Evolutionary conservation across 2,888 invertebrate species (phyloP).

Genomic region (Saturnia pavonia): DNA sequence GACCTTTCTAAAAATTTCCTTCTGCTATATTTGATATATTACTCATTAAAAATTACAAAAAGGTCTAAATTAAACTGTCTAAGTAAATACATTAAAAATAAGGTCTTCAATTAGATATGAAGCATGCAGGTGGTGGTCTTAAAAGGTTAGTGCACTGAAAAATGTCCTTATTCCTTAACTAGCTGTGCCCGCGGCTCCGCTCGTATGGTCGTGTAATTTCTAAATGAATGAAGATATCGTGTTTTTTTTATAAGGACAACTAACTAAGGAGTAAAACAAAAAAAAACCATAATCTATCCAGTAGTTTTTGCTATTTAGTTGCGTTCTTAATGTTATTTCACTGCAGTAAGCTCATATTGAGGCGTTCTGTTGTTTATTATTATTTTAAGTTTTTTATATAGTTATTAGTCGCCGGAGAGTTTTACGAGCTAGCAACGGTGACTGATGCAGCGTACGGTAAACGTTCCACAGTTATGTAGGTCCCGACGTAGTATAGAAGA

Average conservation of each 20-base stretch:
- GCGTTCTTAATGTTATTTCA: slow-evolving; percentile 33
- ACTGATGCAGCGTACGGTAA: slow-evolving; percentile 40
- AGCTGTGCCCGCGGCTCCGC: too few relatives aligned
- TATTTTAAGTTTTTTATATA: slow-evolving; percentile 46
- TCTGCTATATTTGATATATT: neutral
- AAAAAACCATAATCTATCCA: too few relatives aligned
- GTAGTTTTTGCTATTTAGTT: neutral
- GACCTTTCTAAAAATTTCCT: neutral
- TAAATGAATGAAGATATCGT: too few relatives aligned
- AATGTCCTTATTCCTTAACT: too few relatives aligned
- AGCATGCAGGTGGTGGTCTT: too few relatives aligned
- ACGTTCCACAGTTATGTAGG: slow-evolving; percentile 10
- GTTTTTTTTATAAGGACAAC: too few relatives aligned
- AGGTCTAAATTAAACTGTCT: too few relatives aligned
- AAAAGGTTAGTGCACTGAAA: too few relatives aligned
- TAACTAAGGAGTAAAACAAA: too few relatives aligned
- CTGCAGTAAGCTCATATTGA: slow-evolving; percentile 33
- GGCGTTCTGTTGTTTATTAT: slow-evolving; percentile 49
- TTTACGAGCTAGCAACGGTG: slow-evolving; percentile 54
- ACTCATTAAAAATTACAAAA: neutral
- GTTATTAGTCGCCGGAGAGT: slow-evolving; percentile 50
- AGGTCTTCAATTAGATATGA: too few relatives aligned
- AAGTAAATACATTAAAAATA: neutral
- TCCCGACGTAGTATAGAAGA: neutral
- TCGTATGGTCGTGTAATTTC: too few relatives aligned